Conservation (phyloP, 2,888 invertebrate species). For the Epinotia brunnichana region DNA sequence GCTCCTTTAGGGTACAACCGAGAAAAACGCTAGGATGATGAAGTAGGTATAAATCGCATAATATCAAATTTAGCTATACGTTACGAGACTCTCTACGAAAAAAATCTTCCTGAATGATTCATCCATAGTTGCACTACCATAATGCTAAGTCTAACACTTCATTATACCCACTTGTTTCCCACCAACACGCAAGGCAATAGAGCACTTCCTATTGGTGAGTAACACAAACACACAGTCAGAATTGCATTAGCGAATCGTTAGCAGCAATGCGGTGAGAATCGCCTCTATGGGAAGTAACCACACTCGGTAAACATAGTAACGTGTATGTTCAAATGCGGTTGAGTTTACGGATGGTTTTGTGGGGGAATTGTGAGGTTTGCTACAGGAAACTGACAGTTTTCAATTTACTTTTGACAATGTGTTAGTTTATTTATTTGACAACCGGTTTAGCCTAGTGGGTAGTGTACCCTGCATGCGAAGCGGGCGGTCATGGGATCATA, state of each 20-base stretch:
- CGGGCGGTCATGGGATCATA: too few species aligned
- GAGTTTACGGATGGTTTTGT: not conserved
- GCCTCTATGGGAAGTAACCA: slow-evolving; percentile 56
- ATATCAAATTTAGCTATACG: too few species aligned
- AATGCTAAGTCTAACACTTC: not conserved
- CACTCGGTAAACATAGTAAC: slow-evolving; percentile 31
- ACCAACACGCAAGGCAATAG: slow-evolving; percentile 44
- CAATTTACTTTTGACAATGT: too few species aligned
- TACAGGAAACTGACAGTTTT: too few species aligned
- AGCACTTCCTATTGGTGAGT: slow-evolving; percentile 59
- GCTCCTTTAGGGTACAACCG: too few species aligned
- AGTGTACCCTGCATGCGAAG: too few species aligned
- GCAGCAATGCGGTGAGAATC: slow-evolving; percentile 60
- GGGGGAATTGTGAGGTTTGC: too few species aligned
- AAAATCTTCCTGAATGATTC: slow-evolving; percentile 16
- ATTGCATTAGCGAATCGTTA: slow-evolving; percentile 67
- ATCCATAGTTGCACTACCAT: not conserved
- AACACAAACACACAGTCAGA: slow-evolving; percentile 48
- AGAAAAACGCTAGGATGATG: too few species aligned
- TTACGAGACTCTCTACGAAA: too few species aligned
- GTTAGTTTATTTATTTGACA: too few species aligned
- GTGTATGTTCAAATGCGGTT: not conserved
- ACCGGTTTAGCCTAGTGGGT: too few species aligned
- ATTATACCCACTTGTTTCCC: slow-evolving; percentile 17
- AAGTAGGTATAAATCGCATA: too few species aligned